Percentiles rank a stretch among this genome's conserved stretches.
Conservation (phyloP, 2,797 vertebrate genomes). For the Pyrocephalus nanus region DNA sequence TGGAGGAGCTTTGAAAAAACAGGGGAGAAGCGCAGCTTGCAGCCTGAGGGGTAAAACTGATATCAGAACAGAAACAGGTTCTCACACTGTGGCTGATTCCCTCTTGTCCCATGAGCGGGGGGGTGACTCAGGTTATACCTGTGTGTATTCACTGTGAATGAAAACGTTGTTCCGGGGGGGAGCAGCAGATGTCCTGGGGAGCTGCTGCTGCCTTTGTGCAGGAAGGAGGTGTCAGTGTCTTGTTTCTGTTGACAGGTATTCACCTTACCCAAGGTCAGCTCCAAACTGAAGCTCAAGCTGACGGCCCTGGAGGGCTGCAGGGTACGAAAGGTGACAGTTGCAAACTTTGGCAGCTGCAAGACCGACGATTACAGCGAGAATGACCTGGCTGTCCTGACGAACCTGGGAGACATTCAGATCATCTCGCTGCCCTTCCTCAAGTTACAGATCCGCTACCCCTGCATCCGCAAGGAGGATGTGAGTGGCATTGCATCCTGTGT, state of each 20-base stretch:
- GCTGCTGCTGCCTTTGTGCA: not conserved
- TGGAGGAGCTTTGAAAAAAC: not conserved
- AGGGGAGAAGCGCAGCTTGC: not conserved
- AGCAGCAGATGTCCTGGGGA: not conserved
- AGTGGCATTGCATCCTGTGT: slow-evolving; percentile 98
- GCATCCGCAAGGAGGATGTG: slow-evolving; percentile 94
- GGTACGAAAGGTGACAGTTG: slow-evolving; percentile 88
- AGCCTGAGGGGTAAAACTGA: not conserved
- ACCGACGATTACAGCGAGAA: slow-evolving; percentile 90
- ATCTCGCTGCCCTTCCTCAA: slow-evolving; percentile 91
- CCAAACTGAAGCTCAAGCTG: slow-evolving; percentile 94
- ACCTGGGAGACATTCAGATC: slow-evolving; percentile 94
- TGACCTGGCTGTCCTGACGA: slow-evolving; percentile 89
- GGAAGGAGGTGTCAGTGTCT: not conserved
- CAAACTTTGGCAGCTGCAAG: slow-evolving; percentile 90
- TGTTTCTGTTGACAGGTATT: slow-evolving; percentile 82
- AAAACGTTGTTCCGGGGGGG: not conserved
- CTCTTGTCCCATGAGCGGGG: not conserved
- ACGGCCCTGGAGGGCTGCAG: slow-evolving; percentile 93
- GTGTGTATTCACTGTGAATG: not conserved
- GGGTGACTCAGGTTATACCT: not conserved
- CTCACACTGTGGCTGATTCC: not conserved
- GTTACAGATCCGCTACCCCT: slow-evolving; percentile 92
- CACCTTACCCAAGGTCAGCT: slow-evolving; percentile 92
- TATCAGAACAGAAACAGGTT: not conserved